Percentiles rank a stretch among this genome's conserved stretches.
Evolutionary conservation across 2,888 invertebrate species (phyloP).

Genomic region (Dasypogon diadema): DNA sequence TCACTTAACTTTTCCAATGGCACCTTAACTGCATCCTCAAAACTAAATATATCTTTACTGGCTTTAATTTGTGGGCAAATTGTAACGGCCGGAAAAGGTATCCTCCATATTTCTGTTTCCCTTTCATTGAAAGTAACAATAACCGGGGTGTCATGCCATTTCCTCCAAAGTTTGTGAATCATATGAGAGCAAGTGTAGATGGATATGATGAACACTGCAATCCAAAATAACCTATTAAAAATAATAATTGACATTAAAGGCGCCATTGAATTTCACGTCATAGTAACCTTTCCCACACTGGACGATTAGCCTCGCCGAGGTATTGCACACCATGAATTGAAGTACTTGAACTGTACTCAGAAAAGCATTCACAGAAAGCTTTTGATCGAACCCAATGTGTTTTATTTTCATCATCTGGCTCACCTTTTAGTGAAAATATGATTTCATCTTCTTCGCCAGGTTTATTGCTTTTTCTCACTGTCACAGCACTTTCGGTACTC

Average conservation of each 20-base stretch:
- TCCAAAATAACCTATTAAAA: constrained; percentile 9
- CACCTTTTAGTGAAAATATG: not conserved
- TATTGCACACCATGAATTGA: constrained; percentile 32
- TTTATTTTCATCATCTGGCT: not conserved
- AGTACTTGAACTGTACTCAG: constrained; percentile 3
- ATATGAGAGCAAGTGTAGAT: constrained; percentile 59
- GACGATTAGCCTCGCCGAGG: constrained; percentile 15
- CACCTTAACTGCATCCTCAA: not conserved
- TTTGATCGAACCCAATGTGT: not conserved
- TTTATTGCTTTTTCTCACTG: no score
- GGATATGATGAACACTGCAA: constrained; percentile 22
- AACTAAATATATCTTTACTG: constrained; percentile 34
- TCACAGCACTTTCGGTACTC: no score
- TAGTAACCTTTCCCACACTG: constrained; percentile 15
- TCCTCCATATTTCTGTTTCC: constrained; percentile 71
- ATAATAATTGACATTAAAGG: not conserved
- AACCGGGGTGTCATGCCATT: constrained; percentile 78
- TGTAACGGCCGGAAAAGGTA: constrained; percentile 66
- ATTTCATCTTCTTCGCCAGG: not conserved
- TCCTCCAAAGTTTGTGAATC: constrained; percentile 74
- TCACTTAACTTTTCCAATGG: not conserved
- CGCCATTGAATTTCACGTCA: not conserved
- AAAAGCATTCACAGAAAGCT: not conserved
- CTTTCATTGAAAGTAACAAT: constrained; percentile 80
- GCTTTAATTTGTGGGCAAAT: constrained; percentile 65